Evolutionary conservation across 2,888 invertebrate species (phyloP), one percentile per base, ranked within the genome.

Genomic region (Rutpela maculata): DNA sequence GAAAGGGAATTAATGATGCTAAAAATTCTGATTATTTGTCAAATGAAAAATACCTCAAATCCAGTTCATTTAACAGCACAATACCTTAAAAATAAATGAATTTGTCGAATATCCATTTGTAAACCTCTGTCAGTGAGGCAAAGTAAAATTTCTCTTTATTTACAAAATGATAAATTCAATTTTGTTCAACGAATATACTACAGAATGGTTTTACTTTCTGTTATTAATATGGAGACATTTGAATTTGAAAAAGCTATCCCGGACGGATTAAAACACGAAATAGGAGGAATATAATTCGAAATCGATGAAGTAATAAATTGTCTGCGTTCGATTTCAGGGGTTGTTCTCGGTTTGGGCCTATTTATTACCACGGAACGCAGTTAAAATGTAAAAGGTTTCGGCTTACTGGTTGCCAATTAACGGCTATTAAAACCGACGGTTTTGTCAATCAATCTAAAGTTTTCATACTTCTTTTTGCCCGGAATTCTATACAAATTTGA

Each of bases 241-340:
- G 77, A 78, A 82, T 76, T 78, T 80, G 76, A 80, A 83, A 83
- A 82, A 79, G 75, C 76, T 59, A 62, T 74, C 65, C 71, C 50
- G 63, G 38, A 74, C 73, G 80, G 78, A 81, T 82, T 80, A 81
- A 80, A 84, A 86, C 86, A 86, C 84, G 83, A 82, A 86, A 85
- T 82, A 84, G 86, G 86, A 84, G 86, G 86, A 81, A 83, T 82
- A 79, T 84, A 85, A 85, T 85, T 84, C 82, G 83, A 83, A 86
- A 86, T 86, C 86, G 85, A 86, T 87, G 84, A 81, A 82, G 85
- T 85, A 84, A 87, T 87, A 87, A 86, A 87, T 86, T 84, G 81
- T 78, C 81, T 81, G 75, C 35, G 63, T 74, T 82, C 82, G 80
- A 81, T 79, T 81, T 74, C 72, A 68, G 73, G 77, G 79, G 78